Percentiles rank a stretch among this genome's conserved stretches.
phyloP scores from a whole-genome alignment of 37 sponge, comb jelly and placozoan species.

The Chondrosia reniformis region DNA sequence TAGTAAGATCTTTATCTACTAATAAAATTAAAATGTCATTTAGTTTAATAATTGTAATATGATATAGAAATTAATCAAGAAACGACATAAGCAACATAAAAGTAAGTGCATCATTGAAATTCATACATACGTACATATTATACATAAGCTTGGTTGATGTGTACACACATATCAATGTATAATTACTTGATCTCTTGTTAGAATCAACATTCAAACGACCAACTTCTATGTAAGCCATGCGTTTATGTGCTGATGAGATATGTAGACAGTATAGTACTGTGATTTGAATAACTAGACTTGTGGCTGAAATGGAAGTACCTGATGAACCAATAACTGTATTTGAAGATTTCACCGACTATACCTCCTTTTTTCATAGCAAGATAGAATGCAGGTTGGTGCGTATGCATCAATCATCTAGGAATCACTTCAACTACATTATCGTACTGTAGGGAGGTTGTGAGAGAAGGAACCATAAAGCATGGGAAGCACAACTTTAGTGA shows the following conservation, averaged over 20 bases:
- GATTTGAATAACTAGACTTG: too few species aligned
- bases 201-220: too few species aligned
- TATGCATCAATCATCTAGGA: too few species aligned
- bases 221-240: too few species aligned
- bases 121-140: too few species aligned
- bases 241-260: too few species aligned
- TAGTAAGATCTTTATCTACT: constrained; percentile 31
- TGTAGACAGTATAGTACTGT: too few species aligned
- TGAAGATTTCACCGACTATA: background rate
- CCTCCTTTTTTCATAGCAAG: background rate
- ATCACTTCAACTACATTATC: background rate
- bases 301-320: background rate
- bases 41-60: background rate
- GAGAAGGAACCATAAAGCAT: background rate
- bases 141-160: too few species aligned
- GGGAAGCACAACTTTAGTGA: constrained; percentile 2
- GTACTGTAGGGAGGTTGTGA: background rate
- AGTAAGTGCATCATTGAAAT: too few species aligned
- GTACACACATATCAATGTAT: too few species aligned
- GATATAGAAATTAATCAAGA: background rate
- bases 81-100: background rate
- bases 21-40: background rate
- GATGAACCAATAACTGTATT: background rate
- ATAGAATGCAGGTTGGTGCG: constrained; percentile 10
- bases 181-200: too few species aligned